These are phyloP conservation scores for Arctia plantaginis DNA, from an alignment of 2,888 invertebrate species.

Conservation along the genomic window DNA sequence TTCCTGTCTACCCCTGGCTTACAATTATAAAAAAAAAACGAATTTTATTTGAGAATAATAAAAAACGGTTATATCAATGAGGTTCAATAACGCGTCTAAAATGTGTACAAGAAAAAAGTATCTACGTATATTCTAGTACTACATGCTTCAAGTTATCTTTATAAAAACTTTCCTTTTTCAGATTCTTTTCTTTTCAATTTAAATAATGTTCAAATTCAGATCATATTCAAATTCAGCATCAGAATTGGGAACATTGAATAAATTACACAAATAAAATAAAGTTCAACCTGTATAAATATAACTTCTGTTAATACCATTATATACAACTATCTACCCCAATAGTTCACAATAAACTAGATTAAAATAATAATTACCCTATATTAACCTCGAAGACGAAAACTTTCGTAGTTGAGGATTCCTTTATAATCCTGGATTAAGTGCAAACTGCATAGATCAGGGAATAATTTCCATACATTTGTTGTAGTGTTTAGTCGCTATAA, in stretches of 20 bases:
- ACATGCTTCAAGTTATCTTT: too few relatives aligned
- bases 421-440: constrained; percentile 64
- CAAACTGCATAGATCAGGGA: constrained; percentile 58
- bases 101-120: too few relatives aligned
- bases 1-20: too few relatives aligned
- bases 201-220: too few relatives aligned
- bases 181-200: too few relatives aligned
- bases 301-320: constrained; percentile 4
- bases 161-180: too few relatives aligned
- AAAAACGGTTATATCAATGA: too few relatives aligned
- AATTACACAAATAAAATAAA: neutral
- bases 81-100: too few relatives aligned
- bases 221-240: neutral
- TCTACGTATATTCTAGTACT: too few relatives aligned
- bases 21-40: too few relatives aligned
- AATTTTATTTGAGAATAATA: too few relatives aligned
- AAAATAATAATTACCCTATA: constrained; percentile 54
- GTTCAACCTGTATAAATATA: neutral
- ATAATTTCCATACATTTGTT: constrained; percentile 69
- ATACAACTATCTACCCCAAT: constrained; percentile 6
- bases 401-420: constrained; percentile 50
- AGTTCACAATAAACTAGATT: constrained; percentile 29
- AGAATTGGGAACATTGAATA: neutral
- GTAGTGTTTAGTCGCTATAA: constrained; percentile 57
- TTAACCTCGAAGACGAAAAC: constrained; percentile 49